Percentiles rank a stretch among this genome's conserved stretches.
Evolutionary conservation across 2,888 invertebrate species (phyloP).

Genomic region (Melinopterus prodromus): DNA sequence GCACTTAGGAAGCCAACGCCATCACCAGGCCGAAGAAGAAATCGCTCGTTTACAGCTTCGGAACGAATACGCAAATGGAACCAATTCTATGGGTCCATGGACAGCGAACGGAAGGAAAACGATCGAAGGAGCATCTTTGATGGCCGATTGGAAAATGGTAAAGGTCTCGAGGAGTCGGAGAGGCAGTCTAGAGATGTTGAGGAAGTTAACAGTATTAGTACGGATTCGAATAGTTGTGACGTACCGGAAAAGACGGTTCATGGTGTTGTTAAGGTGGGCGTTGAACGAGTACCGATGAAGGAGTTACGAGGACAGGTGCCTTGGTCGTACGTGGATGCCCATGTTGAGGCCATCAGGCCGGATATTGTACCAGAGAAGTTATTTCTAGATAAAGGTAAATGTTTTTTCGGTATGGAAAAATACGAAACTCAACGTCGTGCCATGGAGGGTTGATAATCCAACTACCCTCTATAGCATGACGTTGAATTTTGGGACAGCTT

Average conservation of each 20-base stretch:
- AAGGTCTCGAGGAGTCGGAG: background rate
- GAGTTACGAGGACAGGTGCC: constrained; percentile 18
- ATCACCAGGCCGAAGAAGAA: background rate
- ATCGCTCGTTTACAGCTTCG: background rate
- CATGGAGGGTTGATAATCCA: too few relatives aligned
- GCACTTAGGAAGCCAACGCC: background rate
- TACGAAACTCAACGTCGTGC: too few relatives aligned
- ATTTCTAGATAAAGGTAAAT: background rate
- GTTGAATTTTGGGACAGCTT: too few relatives aligned
- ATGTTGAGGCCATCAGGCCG: background rate
- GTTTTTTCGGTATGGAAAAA: background rate
- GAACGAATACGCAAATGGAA: constrained; percentile 13
- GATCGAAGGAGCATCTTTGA: background rate
- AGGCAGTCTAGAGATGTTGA: background rate
- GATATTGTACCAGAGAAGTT: background rate
- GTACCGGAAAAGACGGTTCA: background rate
- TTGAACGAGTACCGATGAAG: background rate
- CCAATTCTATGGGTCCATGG: constrained; percentile 4
- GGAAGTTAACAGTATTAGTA: constrained; percentile 8
- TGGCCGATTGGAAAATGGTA: background rate
- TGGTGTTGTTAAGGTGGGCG: background rate
- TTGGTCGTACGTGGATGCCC: background rate
- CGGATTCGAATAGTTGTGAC: background rate
- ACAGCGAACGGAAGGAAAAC: background rate
- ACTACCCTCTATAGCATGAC: too few relatives aligned